Percentiles rank a stretch among this genome's conserved stretches.
These are phyloP conservation scores for Stratiomys singularior DNA, from an alignment of 2,888 invertebrate species.

Conservation along the genomic window DNA sequence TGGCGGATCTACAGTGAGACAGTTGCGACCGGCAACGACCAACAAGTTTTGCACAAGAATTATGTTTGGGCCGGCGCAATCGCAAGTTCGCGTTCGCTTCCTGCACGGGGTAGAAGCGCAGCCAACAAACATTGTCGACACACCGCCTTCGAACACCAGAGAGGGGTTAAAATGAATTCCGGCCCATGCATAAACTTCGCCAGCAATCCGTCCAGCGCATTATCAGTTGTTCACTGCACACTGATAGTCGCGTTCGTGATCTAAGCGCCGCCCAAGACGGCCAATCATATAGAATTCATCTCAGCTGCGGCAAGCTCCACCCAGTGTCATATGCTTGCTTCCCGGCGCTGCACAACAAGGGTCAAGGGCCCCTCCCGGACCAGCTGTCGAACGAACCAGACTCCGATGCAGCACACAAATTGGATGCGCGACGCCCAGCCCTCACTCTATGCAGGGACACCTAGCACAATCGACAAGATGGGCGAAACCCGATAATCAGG, in stretches of 20 bases:
- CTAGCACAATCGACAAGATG: conserved; percentile 27
- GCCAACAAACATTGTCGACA: neutral
- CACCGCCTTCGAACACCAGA: conserved; percentile 6
- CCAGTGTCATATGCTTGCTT: conserved; percentile 12
- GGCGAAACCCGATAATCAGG: conserved; percentile 40
- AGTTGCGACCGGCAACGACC: conserved; percentile 1
- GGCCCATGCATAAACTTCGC: neutral
- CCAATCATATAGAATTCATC: conserved; percentile 7
- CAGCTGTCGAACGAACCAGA: conserved; percentile 18
- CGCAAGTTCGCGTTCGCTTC: neutral
- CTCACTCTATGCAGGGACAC: neutral
- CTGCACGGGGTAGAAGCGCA: conserved; percentile 7
- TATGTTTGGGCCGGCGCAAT: conserved; percentile 10
- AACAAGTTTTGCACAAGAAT: conserved; percentile 26
- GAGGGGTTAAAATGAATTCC: conserved; percentile 5
- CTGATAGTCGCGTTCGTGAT: neutral
- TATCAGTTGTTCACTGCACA: conserved; percentile 7
- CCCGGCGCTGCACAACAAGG: neutral
- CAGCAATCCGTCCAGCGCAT: neutral
- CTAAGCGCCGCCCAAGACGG: conserved; percentile 1
- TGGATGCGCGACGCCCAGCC: conserved; percentile 11
- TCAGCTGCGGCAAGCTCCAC: neutral
- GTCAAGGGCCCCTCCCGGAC: conserved; percentile 24
- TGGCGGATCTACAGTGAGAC: neutral
- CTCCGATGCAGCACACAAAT: neutral